Conservation (phyloP, 2,888 invertebrate species). For the Tachina grossa region DNA sequence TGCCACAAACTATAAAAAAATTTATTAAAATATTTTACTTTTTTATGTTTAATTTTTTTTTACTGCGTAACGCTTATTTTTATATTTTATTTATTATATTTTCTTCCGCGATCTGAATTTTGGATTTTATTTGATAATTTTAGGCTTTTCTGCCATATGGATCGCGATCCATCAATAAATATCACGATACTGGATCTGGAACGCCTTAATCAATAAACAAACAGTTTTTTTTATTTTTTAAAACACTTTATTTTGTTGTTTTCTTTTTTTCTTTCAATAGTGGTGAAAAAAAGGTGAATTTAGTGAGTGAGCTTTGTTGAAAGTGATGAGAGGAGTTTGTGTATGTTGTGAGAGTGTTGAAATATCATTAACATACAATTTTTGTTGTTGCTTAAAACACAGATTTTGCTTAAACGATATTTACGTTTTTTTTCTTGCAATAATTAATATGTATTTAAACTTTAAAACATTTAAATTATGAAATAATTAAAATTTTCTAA, state of each 20-base stretch:
- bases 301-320: slow-evolving; percentile 5
- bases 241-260: slow-evolving; percentile 62
- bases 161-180: background rate
- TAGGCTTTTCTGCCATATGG: no score
- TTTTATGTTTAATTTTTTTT: no score
- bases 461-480: slow-evolving; percentile 24
- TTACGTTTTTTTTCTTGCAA: background rate
- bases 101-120: no score
- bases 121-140: no score
- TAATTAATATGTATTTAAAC: background rate
- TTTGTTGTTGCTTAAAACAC: slow-evolving; percentile 14
- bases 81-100: no score
- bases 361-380: slow-evolving; percentile 21
- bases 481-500: background rate
- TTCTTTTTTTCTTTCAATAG: slow-evolving; percentile 34
- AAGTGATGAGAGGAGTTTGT: background rate
- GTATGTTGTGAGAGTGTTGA: slow-evolving; percentile 18
- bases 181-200: background rate
- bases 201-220: background rate
- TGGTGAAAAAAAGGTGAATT: slow-evolving; percentile 43
- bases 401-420: background rate
- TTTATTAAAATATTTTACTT: no score
- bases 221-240: slow-evolving; percentile 20
- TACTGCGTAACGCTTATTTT: no score
- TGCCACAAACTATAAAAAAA: no score